A percentile compares a stretch with the other conserved stretches of the same genome.
These are phyloP conservation scores for Coendou prehensilis DNA, from an alignment of 2,797 vertebrate species.

Conservation along the genomic window DNA sequence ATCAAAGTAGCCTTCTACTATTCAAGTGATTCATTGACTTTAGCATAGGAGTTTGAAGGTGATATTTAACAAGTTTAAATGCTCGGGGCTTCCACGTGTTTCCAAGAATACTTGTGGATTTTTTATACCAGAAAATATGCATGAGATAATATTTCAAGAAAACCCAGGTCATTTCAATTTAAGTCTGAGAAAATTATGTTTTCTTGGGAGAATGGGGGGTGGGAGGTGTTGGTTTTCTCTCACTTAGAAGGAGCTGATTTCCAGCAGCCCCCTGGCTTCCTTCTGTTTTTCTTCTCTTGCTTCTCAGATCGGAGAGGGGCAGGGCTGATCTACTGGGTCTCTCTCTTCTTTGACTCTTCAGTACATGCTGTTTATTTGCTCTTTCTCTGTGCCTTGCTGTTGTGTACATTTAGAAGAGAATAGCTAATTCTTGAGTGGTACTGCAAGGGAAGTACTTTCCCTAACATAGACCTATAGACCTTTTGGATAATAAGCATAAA, in stretches of 20 bases:
- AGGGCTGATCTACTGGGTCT: rapidly evolving
- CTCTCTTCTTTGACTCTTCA: not conserved
- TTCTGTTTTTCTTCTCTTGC: not conserved
- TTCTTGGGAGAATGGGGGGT: not conserved
- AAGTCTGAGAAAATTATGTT: not conserved
- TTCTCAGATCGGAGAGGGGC: not conserved
- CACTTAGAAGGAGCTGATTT: not conserved
- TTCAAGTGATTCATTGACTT: not conserved
- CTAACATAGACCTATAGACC: not conserved
- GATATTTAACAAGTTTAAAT: not conserved
- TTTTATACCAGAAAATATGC: not conserved
- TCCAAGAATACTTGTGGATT: not conserved
- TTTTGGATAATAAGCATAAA: not conserved
- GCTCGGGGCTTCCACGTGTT: not conserved
- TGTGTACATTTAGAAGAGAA: not conserved
- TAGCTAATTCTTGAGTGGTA: rapidly evolving
- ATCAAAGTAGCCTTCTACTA: not conserved
- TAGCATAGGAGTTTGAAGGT: not conserved
- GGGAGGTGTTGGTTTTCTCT: not conserved
- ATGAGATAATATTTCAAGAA: not conserved
- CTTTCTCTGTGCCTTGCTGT: not conserved
- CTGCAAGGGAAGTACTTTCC: not conserved
- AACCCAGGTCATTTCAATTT: not conserved
- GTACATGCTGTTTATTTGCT: not conserved
- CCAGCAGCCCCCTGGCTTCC: not conserved